Conservation (phyloP, 2,113 vertebrate species). For the Strigops habroptila region DNA sequence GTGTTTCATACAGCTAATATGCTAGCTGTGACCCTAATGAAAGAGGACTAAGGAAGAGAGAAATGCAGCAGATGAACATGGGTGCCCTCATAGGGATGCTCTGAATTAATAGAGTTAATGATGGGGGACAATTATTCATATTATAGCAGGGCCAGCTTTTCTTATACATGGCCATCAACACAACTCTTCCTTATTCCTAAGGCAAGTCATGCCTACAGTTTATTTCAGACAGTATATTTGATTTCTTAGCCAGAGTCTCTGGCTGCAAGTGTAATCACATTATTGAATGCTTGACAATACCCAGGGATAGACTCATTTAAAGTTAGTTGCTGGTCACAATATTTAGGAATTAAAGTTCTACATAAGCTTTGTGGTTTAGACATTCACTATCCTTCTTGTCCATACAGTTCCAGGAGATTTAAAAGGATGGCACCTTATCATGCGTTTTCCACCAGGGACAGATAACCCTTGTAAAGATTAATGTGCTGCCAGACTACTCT, state of each 20-base stretch:
- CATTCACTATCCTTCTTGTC: neutral
- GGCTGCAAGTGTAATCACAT: neutral
- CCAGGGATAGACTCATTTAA: neutral
- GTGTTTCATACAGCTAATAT: neutral
- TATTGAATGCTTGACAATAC: neutral
- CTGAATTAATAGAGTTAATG: neutral
- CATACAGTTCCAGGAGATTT: neutral
- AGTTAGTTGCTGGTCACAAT: neutral
- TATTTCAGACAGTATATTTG: neutral
- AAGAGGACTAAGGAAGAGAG: neutral
- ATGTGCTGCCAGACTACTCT: slow-evolving; percentile 11
- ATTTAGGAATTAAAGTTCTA: neutral
- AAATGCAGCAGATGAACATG: neutral
- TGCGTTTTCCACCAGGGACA: neutral
- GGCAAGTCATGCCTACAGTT: neutral
- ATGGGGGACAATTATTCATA: neutral
- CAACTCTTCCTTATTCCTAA: neutral
- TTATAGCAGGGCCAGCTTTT: neutral
- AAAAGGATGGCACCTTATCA: slow-evolving; percentile 9
- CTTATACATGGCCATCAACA: neutral
- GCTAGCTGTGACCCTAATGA: neutral
- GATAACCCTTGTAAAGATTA: slow-evolving; percentile 38
- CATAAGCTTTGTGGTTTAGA: neutral
- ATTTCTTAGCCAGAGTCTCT: neutral
- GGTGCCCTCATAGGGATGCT: neutral